phyloP scores from a whole-genome alignment of 2,888 invertebrate species.

The Rhabditoides inermis region DNA sequence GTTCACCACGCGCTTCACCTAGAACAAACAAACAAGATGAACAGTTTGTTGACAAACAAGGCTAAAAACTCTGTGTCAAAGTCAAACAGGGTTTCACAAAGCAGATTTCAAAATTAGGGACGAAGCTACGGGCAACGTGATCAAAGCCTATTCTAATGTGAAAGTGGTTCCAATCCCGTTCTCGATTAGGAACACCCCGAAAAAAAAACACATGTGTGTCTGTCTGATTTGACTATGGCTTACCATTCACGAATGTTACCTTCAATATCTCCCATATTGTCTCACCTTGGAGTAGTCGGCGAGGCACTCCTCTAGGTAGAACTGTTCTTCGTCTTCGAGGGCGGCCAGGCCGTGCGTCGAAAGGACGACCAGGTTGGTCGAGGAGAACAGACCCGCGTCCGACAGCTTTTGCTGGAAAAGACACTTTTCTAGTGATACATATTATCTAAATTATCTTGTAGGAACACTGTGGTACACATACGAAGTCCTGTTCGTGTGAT shows the following conservation, averaged over 20 bases:
- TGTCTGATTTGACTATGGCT: background rate
- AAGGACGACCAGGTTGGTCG: constrained; percentile 47
- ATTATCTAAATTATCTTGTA: no score
- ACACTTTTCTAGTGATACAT: no score
- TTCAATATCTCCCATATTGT: background rate
- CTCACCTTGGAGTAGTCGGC: constrained; percentile 41
- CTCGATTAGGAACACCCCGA: no score
- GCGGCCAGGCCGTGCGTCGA: constrained; percentile 45
- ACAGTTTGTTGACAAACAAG: constrained; percentile 1
- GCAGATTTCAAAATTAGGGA: no score
- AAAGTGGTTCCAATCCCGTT: no score
- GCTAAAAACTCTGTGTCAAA: background rate
- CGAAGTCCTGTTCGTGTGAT: no score
- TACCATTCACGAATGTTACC: background rate
- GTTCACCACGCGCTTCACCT: constrained; percentile 44
- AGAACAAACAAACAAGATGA: no score
- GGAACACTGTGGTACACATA: no score
- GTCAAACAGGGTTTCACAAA: no score
- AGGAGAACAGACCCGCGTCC: constrained; percentile 29
- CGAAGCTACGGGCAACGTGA: no score
- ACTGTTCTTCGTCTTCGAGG: constrained; percentile 47
- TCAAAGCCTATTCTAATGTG: no score
- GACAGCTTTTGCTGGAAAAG: constrained; percentile 39
- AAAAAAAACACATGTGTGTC: no score
- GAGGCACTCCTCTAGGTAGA: constrained; percentile 48